Base-by-base conservation (phyloP, 2,888 invertebrate species). In the Hanleya hanleyi region DNA sequence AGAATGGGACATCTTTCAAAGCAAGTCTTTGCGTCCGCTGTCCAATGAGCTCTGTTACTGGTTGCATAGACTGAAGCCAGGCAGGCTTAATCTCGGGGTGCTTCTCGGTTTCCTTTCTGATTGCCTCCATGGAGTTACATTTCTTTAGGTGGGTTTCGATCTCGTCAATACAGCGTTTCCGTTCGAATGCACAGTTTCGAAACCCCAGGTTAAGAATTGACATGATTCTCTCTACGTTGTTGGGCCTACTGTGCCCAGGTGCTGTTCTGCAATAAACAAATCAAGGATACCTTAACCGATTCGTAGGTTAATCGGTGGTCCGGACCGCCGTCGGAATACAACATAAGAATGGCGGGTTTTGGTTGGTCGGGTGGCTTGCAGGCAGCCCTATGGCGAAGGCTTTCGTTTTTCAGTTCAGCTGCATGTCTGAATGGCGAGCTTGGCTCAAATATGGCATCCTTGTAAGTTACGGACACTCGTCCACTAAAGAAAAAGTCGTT, bases 201-300 rank as follows among this genome's bases (percentile, higher is more conserved):
- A n/a, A n/a, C n/a, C n/a, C n/a, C n/a, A n/a, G n/a, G n/a, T n/a
- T n/a, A n/a, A n/a, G n/a, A n/a, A n/a, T n/a, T n/a, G n/a, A n/a
- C n/a, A n/a, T n/a, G n/a, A n/a, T n/a, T n/a, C n/a, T n/a, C n/a
- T n/a, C n/a, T n/a, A n/a, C n/a, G n/a, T n/a, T n/a, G n/a, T n/a
- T n/a, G n/a, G n/a, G n/a, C n/a, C 78, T 77, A 7, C 29, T 36
- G 36, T 79, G 74, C 6, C 77, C 76, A 37, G 80, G 80, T 29
- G 77, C 78, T 41, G 80, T 78, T 50, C 77, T 37, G 6, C 35
- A 64, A 47, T 73, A 69, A 5, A 74, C 26, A 69, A n/a, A n/a
- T n/a, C n/a, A n/a, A n/a, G n/a, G n/a, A n/a, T n/a, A n/a, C n/a
- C n/a, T n/a, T n/a, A n/a, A n/a, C n/a, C n/a, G n/a, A n/a, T n/a